Evolutionary conservation across 23 tunicate genomes (phyloP), one percentile per base, ranked within the genome.

Genomic region (Aplidium turbinatum): DNA sequence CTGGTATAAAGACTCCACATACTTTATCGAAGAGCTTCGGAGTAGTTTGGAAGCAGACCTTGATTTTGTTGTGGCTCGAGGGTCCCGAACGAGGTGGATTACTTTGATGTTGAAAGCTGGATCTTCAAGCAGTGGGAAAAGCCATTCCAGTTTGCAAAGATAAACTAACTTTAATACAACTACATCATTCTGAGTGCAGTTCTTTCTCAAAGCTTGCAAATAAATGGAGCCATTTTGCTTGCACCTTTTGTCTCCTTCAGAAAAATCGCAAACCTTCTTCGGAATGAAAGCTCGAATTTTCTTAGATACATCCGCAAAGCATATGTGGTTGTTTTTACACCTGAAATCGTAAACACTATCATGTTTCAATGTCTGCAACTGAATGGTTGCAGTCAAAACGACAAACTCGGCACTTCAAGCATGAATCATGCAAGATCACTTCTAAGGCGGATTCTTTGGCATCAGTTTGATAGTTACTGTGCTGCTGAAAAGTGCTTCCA

Each of bases 151-250:
- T 20, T 61, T 45, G 63, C 68, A 57, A 16, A 82, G 63, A 32
- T 58, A 72, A 19, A 82, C 63, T 23, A 82, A 63, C 47, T 82
- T 82, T 46, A 73, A 26, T 31, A 73, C 87, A 19, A 29, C 42
- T 4, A 73, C 28, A 1, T 61, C 24, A 47, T 74, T 63, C 28
- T 72, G 73, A 38, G 24, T 24, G 28, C 87, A 82, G 61, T 54
- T 36, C 31, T 72, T 72, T 34, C 36, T 5, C 35, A 82, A 29
- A n/a, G n/a, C n/a, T n/a, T n/a, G n/a, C n/a, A n/a, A n/a, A n/a
- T n/a, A 50, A 11, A 82, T 73, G 1, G 71, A 48, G 1, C 16
- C n/a, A n/a, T n/a, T n/a, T n/a, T n/a, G n/a, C n/a, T n/a, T n/a
- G n/a, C n/a, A n/a, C n/a, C n/a, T n/a, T n/a, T n/a, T n/a, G 3